phyloP scores from a whole-genome alignment of 2,113 vertebrate species.

The Callorhinus ursinus region DNA sequence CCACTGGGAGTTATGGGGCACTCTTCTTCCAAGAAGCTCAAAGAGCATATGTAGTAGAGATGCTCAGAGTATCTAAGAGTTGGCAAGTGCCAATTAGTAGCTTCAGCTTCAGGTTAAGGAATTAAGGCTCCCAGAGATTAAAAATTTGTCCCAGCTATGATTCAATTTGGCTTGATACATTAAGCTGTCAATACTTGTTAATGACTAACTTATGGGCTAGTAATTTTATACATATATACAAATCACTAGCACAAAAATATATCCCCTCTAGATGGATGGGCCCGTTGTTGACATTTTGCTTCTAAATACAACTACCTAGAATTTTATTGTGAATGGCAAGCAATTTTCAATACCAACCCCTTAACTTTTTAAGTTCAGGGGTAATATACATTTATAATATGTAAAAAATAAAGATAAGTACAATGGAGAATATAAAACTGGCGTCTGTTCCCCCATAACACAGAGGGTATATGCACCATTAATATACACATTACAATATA shows the following conservation, averaged over 20 bases:
- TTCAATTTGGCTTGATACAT: not conserved
- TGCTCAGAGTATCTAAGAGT: not conserved
- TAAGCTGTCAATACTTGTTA: not conserved
- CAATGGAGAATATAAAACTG: not conserved
- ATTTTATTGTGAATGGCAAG: not conserved
- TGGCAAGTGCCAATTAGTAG: not conserved
- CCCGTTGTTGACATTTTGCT: not conserved
- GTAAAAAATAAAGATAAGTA: not conserved
- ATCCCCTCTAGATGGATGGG: not conserved
- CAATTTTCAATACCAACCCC: not conserved
- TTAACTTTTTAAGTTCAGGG: constrained; percentile 8
- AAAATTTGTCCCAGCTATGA: not conserved
- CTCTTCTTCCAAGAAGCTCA: not conserved
- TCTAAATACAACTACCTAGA: not conserved
- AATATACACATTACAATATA: not conserved
- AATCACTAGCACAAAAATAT: not conserved
- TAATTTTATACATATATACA: not conserved
- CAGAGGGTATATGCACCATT: not conserved
- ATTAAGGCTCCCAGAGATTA: not conserved
- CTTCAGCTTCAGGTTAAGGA: not conserved
- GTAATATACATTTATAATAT: not conserved
- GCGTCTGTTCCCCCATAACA: not conserved
- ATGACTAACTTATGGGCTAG: not conserved
- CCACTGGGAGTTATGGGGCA: not conserved
- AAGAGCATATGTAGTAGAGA: not conserved